A percentile compares a stretch with the other conserved stretches of the same genome.
Conservation (phyloP, 2,797 vertebrate species). For the Sebastes vulpes region DNA sequence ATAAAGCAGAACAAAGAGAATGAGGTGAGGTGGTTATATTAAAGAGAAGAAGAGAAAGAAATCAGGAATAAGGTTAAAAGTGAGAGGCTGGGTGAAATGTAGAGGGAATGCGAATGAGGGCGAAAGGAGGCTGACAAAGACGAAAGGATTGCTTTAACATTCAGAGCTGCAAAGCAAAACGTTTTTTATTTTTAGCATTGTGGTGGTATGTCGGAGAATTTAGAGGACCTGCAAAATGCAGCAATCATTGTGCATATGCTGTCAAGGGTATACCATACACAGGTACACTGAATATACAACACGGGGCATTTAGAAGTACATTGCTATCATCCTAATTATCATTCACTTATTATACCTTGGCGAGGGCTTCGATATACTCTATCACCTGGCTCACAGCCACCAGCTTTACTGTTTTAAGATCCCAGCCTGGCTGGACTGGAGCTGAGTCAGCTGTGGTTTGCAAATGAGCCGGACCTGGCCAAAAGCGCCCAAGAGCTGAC, state of each 20-base stretch:
- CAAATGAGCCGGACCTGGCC: constrained; percentile 41
- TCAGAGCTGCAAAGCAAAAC: neutral
- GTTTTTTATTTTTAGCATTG: neutral
- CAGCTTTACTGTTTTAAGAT: constrained; percentile 50
- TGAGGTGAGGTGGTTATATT: constrained; percentile 27
- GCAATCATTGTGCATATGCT: neutral
- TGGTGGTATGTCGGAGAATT: constrained; percentile 3
- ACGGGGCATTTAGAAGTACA: constrained; percentile 20
- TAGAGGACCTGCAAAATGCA: neutral
- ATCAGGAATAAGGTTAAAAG: constrained; percentile 24
- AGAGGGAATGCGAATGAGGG: constrained; percentile 14
- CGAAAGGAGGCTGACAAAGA: neutral
- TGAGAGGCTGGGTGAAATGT: neutral
- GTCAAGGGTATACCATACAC: constrained; percentile 5
- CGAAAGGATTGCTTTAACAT: neutral
- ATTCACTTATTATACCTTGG: constrained; percentile 61
- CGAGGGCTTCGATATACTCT: constrained; percentile 18
- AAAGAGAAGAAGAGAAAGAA: constrained; percentile 21
- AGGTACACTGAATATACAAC: constrained; percentile 19
- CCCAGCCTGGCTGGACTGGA: constrained; percentile 20
- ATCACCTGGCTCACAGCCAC: constrained; percentile 62
- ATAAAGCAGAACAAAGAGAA: constrained; percentile 40
- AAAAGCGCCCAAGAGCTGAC: constrained; percentile 43
- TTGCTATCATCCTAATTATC: constrained; percentile 62
- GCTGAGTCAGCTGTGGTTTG: constrained; percentile 74